phyloP scores from a whole-genome alignment of 2,113 vertebrate genomes.

The Syngnathus scovelli region DNA sequence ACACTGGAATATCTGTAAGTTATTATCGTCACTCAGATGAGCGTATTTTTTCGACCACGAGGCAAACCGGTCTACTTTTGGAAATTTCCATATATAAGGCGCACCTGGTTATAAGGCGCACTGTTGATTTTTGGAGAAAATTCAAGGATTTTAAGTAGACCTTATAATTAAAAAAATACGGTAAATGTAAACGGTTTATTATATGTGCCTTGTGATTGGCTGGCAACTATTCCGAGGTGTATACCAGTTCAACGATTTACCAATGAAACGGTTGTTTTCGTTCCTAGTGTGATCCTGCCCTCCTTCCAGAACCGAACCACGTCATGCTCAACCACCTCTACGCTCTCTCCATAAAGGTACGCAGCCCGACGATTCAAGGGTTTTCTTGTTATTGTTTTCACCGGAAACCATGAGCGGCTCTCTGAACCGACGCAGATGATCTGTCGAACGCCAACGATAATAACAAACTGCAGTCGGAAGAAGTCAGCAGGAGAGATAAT shows the following conservation, averaged over 20 bases:
- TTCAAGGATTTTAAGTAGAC: no score
- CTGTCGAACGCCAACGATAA: slow-evolving; percentile 11
- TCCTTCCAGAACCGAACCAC: slow-evolving; percentile 94
- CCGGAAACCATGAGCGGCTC: slow-evolving; percentile 9
- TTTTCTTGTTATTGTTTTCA: slow-evolving; percentile 17
- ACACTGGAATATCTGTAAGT: slow-evolving; percentile 97
- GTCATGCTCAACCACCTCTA: slow-evolving; percentile 99
- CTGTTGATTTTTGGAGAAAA: no score
- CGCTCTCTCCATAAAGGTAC: slow-evolving; percentile 95
- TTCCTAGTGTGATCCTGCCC: slow-evolving; percentile 89
- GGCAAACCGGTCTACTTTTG: no score
- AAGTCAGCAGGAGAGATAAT: slow-evolving; percentile 20
- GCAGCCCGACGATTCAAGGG: slow-evolving; percentile 10
- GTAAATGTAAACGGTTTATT: no score
- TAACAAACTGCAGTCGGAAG: slow-evolving; percentile 7
- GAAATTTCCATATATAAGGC: no score
- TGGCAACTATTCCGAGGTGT: no score
- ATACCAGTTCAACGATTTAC: not conserved
- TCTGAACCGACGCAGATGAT: slow-evolving; percentile 7
- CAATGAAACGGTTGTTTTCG: not conserved
- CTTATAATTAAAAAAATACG: no score
- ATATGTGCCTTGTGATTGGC: no score
- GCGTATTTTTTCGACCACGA: no score
- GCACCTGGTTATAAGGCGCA: no score
- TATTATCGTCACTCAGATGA: no score